A percentile compares a stretch with the other conserved stretches of the same genome.
phyloP scores from a whole-genome alignment of 2,797 vertebrate genomes.

The Urocyon cinereoargenteus region DNA sequence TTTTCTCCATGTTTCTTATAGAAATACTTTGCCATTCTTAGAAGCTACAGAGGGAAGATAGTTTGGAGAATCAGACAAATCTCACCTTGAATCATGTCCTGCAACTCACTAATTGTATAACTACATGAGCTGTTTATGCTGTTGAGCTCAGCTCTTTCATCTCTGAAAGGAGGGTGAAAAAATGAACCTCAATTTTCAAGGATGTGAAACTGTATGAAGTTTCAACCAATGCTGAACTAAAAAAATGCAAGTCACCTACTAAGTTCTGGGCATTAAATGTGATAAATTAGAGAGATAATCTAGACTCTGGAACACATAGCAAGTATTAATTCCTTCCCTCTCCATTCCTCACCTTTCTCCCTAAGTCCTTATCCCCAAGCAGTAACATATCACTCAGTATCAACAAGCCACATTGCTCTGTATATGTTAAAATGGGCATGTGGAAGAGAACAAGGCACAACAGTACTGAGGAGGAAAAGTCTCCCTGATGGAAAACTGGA shows the following conservation, averaged over 20 bases:
- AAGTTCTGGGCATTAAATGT: not conserved
- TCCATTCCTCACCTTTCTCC: not conserved
- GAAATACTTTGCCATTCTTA: not conserved
- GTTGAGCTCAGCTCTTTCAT: not conserved
- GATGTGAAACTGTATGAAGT: not conserved
- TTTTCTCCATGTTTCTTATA: slow-evolving; percentile 18
- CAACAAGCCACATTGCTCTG: not conserved
- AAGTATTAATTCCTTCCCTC: not conserved
- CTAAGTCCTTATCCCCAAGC: not conserved
- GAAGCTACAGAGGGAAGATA: not conserved
- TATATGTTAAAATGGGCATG: accelerated
- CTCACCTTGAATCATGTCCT: not conserved
- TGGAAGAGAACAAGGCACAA: accelerated
- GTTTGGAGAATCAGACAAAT: not conserved
- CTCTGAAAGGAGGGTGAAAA: not conserved
- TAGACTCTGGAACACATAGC: not conserved
- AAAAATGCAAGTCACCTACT: not conserved
- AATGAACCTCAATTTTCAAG: not conserved
- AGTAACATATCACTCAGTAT: not conserved
- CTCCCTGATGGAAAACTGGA: not conserved
- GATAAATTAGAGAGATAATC: not conserved
- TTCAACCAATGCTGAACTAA: not conserved
- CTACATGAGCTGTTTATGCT: not conserved
- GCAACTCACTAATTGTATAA: not conserved
- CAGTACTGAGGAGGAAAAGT: accelerated